These are phyloP conservation scores for Mionectes macconnelli DNA, from an alignment of 2,113 vertebrate species.

Conservation along the genomic window DNA sequence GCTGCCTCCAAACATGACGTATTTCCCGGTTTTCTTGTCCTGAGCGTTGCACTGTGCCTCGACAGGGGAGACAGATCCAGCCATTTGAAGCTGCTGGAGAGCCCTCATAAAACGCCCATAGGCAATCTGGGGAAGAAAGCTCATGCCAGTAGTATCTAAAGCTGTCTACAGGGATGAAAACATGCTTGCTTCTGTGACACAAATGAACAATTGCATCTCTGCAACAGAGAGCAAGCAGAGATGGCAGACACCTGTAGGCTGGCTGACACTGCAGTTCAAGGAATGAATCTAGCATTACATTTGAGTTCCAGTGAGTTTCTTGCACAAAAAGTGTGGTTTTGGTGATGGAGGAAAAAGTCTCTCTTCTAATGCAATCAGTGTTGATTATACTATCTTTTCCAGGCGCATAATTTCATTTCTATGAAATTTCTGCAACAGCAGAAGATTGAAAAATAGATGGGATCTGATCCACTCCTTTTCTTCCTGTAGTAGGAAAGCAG, in stretches of 20 bases:
- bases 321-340: not conserved
- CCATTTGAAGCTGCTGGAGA: not conserved
- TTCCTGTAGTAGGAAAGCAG: not conserved
- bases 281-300: not conserved
- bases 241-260: not conserved
- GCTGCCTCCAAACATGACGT: not conserved
- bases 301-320: not conserved
- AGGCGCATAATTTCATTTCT: not conserved
- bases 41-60: not conserved
- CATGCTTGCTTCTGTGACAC: not conserved
- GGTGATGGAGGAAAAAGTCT: not conserved
- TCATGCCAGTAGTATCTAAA: not conserved
- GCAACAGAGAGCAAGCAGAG: not conserved
- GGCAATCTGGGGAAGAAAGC: not conserved
- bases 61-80: not conserved
- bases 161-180: not conserved
- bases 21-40: slow-evolving; percentile 11
- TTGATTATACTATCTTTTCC: not conserved
- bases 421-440: not conserved
- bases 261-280: not conserved
- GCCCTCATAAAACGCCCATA: not conserved
- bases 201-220: not conserved
- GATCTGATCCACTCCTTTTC: not conserved
- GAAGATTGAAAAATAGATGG: not conserved
- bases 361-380: not conserved